These are phyloP conservation scores for Ostrea edulis DNA, from an alignment of 1,140 invertebrate species.

Conservation along the genomic window DNA sequence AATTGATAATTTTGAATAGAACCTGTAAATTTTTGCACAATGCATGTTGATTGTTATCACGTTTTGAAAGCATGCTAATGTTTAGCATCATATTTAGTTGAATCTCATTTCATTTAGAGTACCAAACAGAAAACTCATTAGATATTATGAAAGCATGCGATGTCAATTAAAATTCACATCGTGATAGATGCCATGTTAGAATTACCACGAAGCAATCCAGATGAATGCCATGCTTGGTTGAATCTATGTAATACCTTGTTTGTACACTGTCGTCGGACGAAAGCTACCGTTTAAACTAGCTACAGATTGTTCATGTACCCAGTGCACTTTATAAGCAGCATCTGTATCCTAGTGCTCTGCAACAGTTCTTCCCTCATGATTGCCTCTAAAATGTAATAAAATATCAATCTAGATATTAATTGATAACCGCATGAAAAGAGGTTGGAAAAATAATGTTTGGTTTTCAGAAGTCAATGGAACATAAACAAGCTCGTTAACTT, in stretches of 20 bases:
- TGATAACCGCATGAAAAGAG: neutral
- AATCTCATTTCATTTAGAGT: conserved; percentile 3
- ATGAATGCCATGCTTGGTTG: conserved; percentile 12
- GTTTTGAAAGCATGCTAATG: neutral
- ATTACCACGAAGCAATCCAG: neutral
- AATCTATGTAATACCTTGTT: conserved; percentile 20
- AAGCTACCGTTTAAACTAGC: neutral
- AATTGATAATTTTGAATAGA: neutral
- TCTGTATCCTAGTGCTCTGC: conserved; percentile 22
- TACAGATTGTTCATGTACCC: conserved; percentile 14
- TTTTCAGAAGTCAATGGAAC: neutral
- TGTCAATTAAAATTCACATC: neutral
- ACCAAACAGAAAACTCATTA: neutral
- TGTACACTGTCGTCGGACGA: neutral
- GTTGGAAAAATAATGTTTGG: neutral
- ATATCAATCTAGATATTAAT: neutral
- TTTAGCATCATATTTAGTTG: neutral
- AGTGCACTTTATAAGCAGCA: conserved; percentile 17
- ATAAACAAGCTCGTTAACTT: neutral
- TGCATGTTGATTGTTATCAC: conserved; percentile 15
- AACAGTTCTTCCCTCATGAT: neutral
- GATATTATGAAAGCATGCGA: neutral
- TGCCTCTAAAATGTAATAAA: neutral
- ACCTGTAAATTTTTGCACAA: neutral
- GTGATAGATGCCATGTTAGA: neutral